Evolutionary conservation across 2,888 invertebrate species (phyloP).

Genomic region (Adelphocoris suturalis): DNA sequence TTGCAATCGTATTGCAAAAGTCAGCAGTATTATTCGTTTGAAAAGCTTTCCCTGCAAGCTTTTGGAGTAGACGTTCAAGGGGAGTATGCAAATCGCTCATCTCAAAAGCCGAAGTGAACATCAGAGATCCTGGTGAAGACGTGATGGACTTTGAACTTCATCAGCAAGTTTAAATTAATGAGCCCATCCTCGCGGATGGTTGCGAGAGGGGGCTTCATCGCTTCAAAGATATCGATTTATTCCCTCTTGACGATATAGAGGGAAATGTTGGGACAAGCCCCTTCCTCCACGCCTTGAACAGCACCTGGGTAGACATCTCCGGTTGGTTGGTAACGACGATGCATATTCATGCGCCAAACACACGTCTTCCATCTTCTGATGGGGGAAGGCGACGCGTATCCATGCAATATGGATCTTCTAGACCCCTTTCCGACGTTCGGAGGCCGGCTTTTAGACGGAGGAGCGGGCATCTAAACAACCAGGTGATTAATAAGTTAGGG

Average conservation of each 20-base stretch:
- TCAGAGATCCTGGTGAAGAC: constrained; percentile 3
- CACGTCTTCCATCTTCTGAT: background rate
- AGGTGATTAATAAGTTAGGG: constrained; percentile 50
- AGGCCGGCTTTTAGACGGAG: constrained; percentile 33
- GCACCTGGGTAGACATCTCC: constrained; percentile 28
- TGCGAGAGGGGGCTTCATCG: background rate
- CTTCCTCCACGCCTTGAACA: background rate
- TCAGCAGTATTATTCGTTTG: too few relatives aligned
- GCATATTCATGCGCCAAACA: constrained; percentile 47
- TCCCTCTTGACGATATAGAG: background rate
- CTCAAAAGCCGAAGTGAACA: background rate
- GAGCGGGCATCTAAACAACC: background rate
- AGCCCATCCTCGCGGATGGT: background rate
- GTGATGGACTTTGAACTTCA: constrained; percentile 38
- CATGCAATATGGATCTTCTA: constrained; percentile 47
- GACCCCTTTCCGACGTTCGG: too few relatives aligned
- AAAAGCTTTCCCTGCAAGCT: too few relatives aligned
- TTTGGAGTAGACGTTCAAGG: background rate
- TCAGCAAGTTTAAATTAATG: constrained; percentile 39
- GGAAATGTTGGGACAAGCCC: background rate
- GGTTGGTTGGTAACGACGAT: background rate
- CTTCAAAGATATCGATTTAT: constrained; percentile 26
- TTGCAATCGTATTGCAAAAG: too few relatives aligned
- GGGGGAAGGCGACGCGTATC: constrained; percentile 15
- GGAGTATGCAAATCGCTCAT: background rate